Evolutionary conservation across 2,113 vertebrate genomes (phyloP), one percentile per base, ranked within the genome.

Genomic region (Microcebus griseorufus): DNA sequence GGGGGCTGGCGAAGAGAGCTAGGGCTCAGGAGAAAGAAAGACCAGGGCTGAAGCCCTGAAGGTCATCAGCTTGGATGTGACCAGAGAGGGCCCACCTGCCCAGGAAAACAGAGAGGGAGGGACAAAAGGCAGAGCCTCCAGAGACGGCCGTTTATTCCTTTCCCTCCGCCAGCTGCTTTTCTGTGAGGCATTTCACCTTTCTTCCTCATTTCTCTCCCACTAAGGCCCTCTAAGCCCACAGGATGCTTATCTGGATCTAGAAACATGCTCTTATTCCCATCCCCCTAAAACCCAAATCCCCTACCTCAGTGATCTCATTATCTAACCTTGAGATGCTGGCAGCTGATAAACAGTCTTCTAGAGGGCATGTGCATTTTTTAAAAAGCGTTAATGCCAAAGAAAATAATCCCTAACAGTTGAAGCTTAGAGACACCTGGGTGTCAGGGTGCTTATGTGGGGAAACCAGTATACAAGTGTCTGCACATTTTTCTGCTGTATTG

Each of bases 41-140:
- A 62, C 60, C 60, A 62, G 60, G 23, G 60, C 60, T 25, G 8
- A 27, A 70, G 72, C 25, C 39, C 20, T 3, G 48, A 60, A 42
- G 25, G 58, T 55, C 34, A 7, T 5, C 0, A 0, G 27, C 7
- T 6, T 3, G 7, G 16, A 34, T 22, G 0, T 16, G 0, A 37
- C 10, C 48, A 5, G 18, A 29, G 8, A 51, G 37, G 22, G 16
- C 6, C 69, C 12, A 5, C 60, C 0, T 11, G 60, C 60, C 51
- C 78, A 34, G 42, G 51, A 20, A 29, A n/a, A 2, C 23, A 3
- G 27, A 34, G 32, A 76, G 6, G 37, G 25, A n/a, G 34, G n/a
- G 53, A 14, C 48, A 45, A 32, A 75, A 75, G 45, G 18, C 86
- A n/a, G n/a, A n/a, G n/a, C 17, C n/a, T 58, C 62, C 22, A 9